Conservation (phyloP, 2,113 vertebrate species). For the Myodes glareolus region DNA sequence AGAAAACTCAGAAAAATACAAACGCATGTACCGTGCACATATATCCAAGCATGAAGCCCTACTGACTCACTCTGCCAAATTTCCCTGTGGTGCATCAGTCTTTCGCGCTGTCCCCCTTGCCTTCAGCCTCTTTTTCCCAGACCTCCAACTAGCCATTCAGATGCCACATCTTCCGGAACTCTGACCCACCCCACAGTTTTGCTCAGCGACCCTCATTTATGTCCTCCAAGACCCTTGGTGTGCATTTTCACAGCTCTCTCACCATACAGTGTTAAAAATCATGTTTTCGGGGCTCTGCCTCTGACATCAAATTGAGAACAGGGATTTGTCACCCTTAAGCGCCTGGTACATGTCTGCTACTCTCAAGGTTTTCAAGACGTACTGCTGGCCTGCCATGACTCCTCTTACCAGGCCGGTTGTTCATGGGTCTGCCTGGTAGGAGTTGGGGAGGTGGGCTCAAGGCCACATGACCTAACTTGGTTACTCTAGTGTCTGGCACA, state of each 20-base stretch:
- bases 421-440: no score
- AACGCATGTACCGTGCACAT: neutral
- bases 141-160: neutral
- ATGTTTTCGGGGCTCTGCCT: neutral
- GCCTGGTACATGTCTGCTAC: no score
- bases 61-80: neutral
- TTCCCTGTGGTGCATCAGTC: neutral
- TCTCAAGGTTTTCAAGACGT: neutral
- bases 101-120: neutral
- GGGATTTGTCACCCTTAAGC: neutral
- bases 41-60: neutral
- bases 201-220: neutral
- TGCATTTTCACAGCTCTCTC: neutral
- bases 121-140: neutral
- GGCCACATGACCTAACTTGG: neutral
- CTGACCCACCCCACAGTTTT: neutral
- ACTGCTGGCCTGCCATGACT: neutral
- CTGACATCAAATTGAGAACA: neutral
- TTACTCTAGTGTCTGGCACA: neutral
- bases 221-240: neutral
- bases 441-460: neutral
- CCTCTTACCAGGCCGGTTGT: rapidly evolving
- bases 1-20: neutral
- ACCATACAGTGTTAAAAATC: neutral
- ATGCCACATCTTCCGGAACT: neutral